phyloP scores from a whole-genome alignment of 2,113 vertebrate genomes.

The Entomyzon cyanotis region DNA sequence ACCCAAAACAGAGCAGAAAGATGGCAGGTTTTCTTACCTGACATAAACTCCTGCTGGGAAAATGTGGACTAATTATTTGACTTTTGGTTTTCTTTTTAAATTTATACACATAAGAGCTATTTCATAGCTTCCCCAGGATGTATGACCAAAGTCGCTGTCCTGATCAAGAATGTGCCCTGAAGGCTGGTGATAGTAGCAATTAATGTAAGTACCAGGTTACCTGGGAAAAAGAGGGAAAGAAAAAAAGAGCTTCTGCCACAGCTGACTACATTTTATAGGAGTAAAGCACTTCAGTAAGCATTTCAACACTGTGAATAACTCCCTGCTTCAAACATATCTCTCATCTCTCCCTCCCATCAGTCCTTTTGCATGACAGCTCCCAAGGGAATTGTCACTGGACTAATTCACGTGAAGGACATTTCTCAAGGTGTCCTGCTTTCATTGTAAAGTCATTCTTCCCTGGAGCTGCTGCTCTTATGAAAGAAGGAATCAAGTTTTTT shows the following conservation, averaged over 20 bases:
- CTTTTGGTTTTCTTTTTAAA: not conserved
- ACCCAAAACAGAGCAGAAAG: not conserved
- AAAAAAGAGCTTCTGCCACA: not conserved
- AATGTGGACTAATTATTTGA: not conserved
- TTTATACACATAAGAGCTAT: not conserved
- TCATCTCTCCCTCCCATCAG: not conserved
- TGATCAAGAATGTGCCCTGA: not conserved
- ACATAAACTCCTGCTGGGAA: not conserved
- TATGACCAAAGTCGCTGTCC: not conserved
- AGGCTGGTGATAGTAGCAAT: not conserved
- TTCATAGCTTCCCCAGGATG: not conserved
- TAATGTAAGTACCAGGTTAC: not conserved
- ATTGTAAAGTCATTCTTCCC: not conserved
- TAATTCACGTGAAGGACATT: not conserved
- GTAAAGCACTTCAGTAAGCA: not conserved
- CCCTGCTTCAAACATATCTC: not conserved
- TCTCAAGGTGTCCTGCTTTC: not conserved
- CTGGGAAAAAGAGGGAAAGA: not conserved
- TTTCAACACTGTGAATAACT: not conserved
- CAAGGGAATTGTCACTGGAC: not conserved
- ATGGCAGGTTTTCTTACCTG: not conserved
- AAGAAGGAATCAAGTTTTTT: not conserved
- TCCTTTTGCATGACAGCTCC: not conserved
- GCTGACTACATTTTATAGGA: not conserved
- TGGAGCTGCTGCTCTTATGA: not conserved